Evolutionary conservation across 2,888 invertebrate genomes (phyloP).

Genomic region (Meiosimyza decipiens): DNA sequence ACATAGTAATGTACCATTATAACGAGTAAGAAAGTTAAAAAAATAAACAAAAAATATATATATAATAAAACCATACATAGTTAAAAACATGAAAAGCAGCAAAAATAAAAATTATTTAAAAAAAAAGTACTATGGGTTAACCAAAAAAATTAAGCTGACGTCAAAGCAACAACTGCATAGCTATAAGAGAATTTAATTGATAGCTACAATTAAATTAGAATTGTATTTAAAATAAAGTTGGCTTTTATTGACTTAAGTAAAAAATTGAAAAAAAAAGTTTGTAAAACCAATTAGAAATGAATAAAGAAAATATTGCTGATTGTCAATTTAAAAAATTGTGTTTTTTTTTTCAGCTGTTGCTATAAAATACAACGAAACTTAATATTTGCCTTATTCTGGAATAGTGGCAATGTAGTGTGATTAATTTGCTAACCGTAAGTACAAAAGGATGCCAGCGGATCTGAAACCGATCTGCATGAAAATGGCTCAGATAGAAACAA

Average conservation of each 20-base stretch:
- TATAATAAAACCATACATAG: slow-evolving; percentile 41
- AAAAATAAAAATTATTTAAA: slow-evolving; percentile 47
- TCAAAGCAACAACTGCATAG: slow-evolving; percentile 1
- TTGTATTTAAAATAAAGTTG: slow-evolving; percentile 53
- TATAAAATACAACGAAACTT: too few species aligned
- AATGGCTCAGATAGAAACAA: too few species aligned
- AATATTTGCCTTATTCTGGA: too few species aligned
- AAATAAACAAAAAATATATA: slow-evolving; percentile 35
- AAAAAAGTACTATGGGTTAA: slow-evolving; percentile 42
- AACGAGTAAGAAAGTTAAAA: slow-evolving; percentile 12
- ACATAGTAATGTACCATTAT: slow-evolving; percentile 61
- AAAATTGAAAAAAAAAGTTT: slow-evolving; percentile 40
- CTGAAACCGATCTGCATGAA: too few species aligned
- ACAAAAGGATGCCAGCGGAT: too few species aligned
- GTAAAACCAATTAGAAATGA: slow-evolving; percentile 39
- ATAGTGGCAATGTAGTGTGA: too few species aligned
- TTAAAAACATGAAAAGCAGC: slow-evolving; percentile 35
- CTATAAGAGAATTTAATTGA: not conserved
- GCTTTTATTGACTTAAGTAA: slow-evolving; percentile 46
- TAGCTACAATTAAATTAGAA: slow-evolving; percentile 34
- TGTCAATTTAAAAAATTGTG: slow-evolving; percentile 51
- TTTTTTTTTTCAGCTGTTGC: not conserved
- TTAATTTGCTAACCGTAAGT: too few species aligned
- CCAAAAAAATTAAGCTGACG: slow-evolving; percentile 34
- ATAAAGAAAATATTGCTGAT: slow-evolving; percentile 50